Evolutionary conservation across 2,888 invertebrate genomes (phyloP), one percentile per base, ranked within the genome.

Genomic region (Lycaena phlaeas): DNA sequence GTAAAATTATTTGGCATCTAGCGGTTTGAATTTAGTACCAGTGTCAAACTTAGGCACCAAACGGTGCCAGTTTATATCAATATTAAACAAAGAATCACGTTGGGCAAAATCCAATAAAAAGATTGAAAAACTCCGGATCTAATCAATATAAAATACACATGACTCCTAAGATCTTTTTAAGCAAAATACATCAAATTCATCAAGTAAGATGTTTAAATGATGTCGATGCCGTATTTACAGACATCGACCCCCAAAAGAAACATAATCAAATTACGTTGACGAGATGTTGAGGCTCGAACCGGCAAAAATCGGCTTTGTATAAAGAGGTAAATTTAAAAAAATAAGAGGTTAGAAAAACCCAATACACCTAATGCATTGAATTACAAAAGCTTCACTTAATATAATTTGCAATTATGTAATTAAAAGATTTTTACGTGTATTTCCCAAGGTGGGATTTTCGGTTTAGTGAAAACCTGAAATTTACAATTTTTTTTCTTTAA

Each of bases 341-440:
- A 68, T 59, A 68, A 62, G 62, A 64, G 64, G 65, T 68, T 62
- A 64, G 57, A 62, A 60, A 65, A 73, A 69, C 67, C 67, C 69
- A 73, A 76, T 77, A 71, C 75, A 68, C 62, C 70, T 75, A 73
- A 77, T 76, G 71, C 74, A 73, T 70, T 70, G 71, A 64, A 73
- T 74, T 73, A 74, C 69, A 73, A 73, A 73, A 64, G 62, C 14
- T 38, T 29, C 22, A 17, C 29, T 22, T 29, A 14, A 6, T 3
- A 28, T 3, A 28, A 60, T 62, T 62, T 60, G 54, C 54, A 53
- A 52, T 44, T 52, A 55, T 18, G 11, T 29, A 41, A 22, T 27
- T 22, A 14, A 14, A 15, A 29, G 15, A n/a, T n/a, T n/a, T n/a
- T n/a, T n/a, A n/a, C n/a, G n/a, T n/a, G n/a, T n/a, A n/a, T n/a